Evolutionary conservation across 2,888 invertebrate genomes (phyloP).

Genomic region (Apantesis nais): DNA sequence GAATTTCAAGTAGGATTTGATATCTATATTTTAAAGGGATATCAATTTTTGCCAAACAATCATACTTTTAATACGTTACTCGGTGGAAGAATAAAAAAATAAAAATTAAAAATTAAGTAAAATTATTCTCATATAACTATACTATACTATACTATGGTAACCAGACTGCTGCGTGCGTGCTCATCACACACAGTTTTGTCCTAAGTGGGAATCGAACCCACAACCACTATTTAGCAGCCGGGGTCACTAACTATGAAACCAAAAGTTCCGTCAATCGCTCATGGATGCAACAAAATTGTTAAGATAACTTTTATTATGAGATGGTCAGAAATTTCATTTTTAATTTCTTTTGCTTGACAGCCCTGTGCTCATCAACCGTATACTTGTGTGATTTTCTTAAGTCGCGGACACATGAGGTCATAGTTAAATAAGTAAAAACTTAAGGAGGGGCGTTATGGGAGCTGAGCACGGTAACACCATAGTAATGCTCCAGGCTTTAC

Average conservation of each 20-base stretch:
- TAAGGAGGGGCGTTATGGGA: conserved; percentile 86
- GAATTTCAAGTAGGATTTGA: neutral
- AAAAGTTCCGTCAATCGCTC: neutral
- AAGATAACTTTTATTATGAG: neutral
- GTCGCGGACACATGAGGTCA: conserved; percentile 85
- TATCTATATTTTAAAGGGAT: neutral
- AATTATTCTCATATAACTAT: too few relatives aligned
- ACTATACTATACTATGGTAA: too few relatives aligned
- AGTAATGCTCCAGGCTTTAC: conserved; percentile 74
- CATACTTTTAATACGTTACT: neutral
- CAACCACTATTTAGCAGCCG: neutral
- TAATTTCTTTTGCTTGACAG: conserved; percentile 44
- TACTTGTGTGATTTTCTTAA: conserved; percentile 84
- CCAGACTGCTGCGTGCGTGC: too few relatives aligned
- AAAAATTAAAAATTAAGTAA: neutral
- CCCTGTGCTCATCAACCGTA: conserved; percentile 71
- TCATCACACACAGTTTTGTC: neutral
- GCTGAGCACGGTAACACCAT: conserved; percentile 83
- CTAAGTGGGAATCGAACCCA: neutral
- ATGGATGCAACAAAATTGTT: neutral
- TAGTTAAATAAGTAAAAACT: conserved; percentile 83
- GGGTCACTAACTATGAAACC: too few relatives aligned
- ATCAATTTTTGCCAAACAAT: neutral
- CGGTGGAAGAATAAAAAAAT: neutral
- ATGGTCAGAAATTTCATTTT: neutral